These are phyloP conservation scores for Phortica okadai DNA, from an alignment of 2,888 invertebrate genomes.

Conservation along the genomic window DNA sequence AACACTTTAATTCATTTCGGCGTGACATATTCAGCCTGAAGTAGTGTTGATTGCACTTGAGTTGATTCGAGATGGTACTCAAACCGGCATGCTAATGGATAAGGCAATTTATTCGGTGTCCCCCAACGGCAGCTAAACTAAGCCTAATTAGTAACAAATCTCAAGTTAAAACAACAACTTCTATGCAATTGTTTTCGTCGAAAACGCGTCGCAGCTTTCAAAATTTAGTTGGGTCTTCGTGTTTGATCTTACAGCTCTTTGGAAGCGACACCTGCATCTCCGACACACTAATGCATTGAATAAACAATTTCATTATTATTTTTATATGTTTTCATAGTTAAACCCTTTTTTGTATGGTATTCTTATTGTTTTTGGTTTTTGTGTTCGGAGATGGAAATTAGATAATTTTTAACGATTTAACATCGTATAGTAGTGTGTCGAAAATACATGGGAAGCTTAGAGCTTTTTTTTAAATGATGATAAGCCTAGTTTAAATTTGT, in stretches of 20 bases:
- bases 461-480: too few species aligned
- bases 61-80: background rate
- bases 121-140: constrained; percentile 14
- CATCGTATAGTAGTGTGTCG: too few species aligned
- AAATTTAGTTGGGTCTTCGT: background rate
- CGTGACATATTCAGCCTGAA: background rate
- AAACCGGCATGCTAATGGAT: constrained; percentile 8
- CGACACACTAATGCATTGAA: constrained; percentile 16
- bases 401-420: too few species aligned
- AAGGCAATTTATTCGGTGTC: background rate
- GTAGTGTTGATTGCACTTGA: constrained; percentile 11
- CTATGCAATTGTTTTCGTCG: too few species aligned
- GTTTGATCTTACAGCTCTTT: background rate
- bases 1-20: constrained; percentile 7
- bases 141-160: background rate
- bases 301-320: background rate
- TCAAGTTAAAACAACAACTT: background rate
- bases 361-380: too few species aligned
- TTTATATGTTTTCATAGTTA: background rate
- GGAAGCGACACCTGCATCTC: background rate
- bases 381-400: too few species aligned
- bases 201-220: constrained; percentile 6
- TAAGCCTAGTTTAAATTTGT: too few species aligned
- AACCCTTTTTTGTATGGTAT: too few species aligned
- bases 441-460: too few species aligned